Evolutionary conservation across 2,888 invertebrate genomes (phyloP).

Genomic region (Parthenolecanium corni): DNA sequence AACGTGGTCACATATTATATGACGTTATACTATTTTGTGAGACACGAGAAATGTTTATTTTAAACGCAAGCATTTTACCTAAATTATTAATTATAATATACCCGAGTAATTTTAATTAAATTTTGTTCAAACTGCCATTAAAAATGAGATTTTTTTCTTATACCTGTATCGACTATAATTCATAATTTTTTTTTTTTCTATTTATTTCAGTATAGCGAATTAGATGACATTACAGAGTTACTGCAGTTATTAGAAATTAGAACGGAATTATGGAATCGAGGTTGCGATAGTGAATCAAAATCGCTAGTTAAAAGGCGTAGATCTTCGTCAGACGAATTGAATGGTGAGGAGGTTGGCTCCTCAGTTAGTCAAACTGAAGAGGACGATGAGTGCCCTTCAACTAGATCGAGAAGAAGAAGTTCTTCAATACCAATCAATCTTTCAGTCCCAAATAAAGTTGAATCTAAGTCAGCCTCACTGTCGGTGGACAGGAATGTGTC

Average conservation of each 20-base stretch:
- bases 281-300: constrained; percentile 1
- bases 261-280: constrained; percentile 46
- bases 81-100: too few species aligned
- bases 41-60: too few species aligned
- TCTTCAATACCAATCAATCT: constrained; percentile 75
- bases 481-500: constrained; percentile 17
- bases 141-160: too few species aligned
- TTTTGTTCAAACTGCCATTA: too few species aligned
- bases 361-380: constrained; percentile 17
- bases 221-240: constrained; percentile 69
- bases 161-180: too few species aligned
- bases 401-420: constrained; percentile 44
- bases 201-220: constrained; percentile 57
- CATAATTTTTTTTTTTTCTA: constrained; percentile 28
- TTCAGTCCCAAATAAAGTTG: constrained; percentile 38
- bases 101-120: background rate
- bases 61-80: too few species aligned
- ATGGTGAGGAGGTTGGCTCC: constrained; percentile 16
- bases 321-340: constrained; percentile 27
- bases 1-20: too few species aligned
- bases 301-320: constrained; percentile 5
- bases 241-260: constrained; percentile 73
- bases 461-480: constrained; percentile 23
- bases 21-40: too few species aligned
- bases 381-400: constrained; percentile 6